Evolutionary conservation across 2,797 vertebrate species (phyloP).

Genomic region (Sebastolobus alascanus): DNA sequence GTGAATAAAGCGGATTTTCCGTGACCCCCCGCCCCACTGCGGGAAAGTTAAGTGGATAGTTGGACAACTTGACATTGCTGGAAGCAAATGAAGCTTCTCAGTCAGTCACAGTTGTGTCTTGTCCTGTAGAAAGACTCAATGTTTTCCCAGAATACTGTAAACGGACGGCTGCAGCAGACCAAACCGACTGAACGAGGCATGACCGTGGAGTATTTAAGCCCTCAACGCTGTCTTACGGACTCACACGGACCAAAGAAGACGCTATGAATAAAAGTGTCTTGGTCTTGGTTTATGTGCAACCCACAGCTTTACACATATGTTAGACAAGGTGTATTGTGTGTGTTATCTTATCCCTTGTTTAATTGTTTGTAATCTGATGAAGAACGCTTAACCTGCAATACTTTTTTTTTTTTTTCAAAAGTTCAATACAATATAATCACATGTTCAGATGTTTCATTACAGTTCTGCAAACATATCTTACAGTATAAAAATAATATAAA

Average conservation of each 20-base stretch:
- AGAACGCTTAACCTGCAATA: conserved; percentile 3
- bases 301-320: not conserved
- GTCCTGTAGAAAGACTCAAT: not conserved
- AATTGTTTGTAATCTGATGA: not conserved
- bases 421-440: too few species aligned
- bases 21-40: conserved; percentile 72
- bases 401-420: too few species aligned
- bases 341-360: not conserved
- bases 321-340: not conserved
- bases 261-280: not conserved
- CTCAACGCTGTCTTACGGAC: not conserved
- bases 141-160: not conserved
- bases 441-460: too few species aligned
- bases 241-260: too few species aligned
- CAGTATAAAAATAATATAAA: too few species aligned
- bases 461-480: too few species aligned
- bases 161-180: not conserved
- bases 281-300: not conserved
- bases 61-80: conserved; percentile 56
- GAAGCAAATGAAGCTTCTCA: not conserved
- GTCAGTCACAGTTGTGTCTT: not conserved
- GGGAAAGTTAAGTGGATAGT: conserved; percentile 73
- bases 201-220: accelerated
- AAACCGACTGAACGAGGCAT: not conserved
- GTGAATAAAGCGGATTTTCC: conserved; percentile 83